Evolutionary conservation across 2,113 vertebrate species (phyloP), one percentile per base, ranked within the genome.

Genomic region (Spea bombifrons): DNA sequence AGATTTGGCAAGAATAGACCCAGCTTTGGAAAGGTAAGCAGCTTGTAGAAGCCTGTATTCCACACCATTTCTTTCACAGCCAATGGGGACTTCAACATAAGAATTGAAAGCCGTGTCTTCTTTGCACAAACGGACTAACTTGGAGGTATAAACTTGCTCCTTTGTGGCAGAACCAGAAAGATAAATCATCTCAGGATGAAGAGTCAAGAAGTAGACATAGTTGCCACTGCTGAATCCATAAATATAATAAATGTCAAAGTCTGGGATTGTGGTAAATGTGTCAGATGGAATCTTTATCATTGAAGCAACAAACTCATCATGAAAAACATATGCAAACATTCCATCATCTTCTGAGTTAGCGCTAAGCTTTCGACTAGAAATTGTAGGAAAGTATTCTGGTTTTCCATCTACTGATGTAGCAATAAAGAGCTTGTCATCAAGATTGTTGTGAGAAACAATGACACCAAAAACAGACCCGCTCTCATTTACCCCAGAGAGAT

Each of bases 281-380:
- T 99, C 96, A 0, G 97, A 99, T 0, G 97, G 97, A 85, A 99
- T 99, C 84, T 99, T 99, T 84, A 99, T 98, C 95, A 98, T 97
- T 0, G 97, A 99, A 43, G 97, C 96, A 85, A 99, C 96, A 85
- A 99, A 99, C 83, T 99, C 97, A 0, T 99, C 97, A 0, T 99
- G 97, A 89, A 99, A 99, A 86, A 98, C 97, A 0, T 98, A 99
- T 0, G 97, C 96, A 16, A 99, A 99, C 97, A 99, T 99, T 78
- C 96, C 94, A 0, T 99, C 97, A 0, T 95, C 97, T 87, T 99
- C 97, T 0, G 96, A 97, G 88, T 99, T 98, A 83, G 94, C 95
- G 72, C 95, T 94, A 83, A 99, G 87, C 87, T 96, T 97, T 12
- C 97, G 90, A 84, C 97, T 99, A 66, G 97, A 99, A 84, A 99